Evolutionary conservation across 2,113 vertebrate genomes (phyloP), one percentile per base, ranked within the genome.

Genomic region (Microtus pennsylvanicus): DNA sequence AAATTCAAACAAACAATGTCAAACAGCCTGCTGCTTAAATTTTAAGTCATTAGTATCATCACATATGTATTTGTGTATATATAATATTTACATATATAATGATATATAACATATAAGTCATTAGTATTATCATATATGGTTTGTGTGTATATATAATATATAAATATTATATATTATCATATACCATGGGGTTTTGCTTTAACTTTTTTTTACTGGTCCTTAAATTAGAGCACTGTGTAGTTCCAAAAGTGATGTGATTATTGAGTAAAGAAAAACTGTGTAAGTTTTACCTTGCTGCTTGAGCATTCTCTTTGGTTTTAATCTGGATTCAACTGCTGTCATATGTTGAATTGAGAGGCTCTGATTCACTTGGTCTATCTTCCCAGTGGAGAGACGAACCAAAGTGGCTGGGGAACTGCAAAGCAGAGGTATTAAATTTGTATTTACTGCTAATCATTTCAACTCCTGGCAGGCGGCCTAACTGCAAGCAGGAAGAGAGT

Each of bases 361-460:
- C 21, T 87, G 61, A 88, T 93, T 97, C 83, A 95, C 22, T 0
- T 83, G 87, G 83, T 97, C 72, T 78, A 83, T 96, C 77, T 83
- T 80, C 81, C 75, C 80, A 77, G 93, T 89, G 97, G 65, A 22
- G 90, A 80, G 94, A 80, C 78, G 93, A 89, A 52, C 63, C 67
- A 70, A 91, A 93, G 92, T 96, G 90, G 93, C 82, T 96, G 83
- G 94, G 91, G 93, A 94, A 91, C 90, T 96, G 87, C 86, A 96
- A 96, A 97, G 90, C 91, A 93, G 81, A 97, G 89, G 96, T 98
- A 92, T 96, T 98, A 97, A 93, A 95, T 98, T 98, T 98, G 97
- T 98, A 98, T 98, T 98, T 98, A 97, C 94, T 98, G 95, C 95
- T 98, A 96, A 98, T 98, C 97, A 97, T 97, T 98, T 97, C 90